Base-by-base conservation (phyloP, 2,888 invertebrate genomes). In the Augiades crinisus region DNA sequence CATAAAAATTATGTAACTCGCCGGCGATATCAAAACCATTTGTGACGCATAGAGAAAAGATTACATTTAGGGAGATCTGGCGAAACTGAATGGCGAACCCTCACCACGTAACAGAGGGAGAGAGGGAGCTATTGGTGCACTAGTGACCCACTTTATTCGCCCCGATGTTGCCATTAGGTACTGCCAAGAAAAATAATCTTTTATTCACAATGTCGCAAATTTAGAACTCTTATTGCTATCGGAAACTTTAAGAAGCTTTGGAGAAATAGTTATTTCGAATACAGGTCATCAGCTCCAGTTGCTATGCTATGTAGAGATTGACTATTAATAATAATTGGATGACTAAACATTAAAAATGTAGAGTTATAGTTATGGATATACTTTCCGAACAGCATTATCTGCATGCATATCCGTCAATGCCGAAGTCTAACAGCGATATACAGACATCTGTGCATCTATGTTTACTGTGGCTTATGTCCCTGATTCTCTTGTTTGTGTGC, bases 71-170 rank as follows among this genome's bases (percentile, higher is more conserved):
- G 41, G 17, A 19, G 22, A 34, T 22, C 13, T 47, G 41, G 41
- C 36, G 16, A 54, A 51, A 53, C 45, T 59, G 57, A 54, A 59
- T 59, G 57, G 56, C 56, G 56, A 59, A 61, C 53, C 57, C 60
- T 56, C 58, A 55, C 57, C 51, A 45, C 56, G 43, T 47, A 33
- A 53, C 37, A 31, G 12, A n/a, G 57, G 54, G 59, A n/a, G 57
- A 54, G 59, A 56, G 65, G 60, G 45, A 46, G 36, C 56, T 60
- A 12, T 65, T 68, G 63, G 70, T 86, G 87, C 86, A 86, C 81
- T 75, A 80, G 69, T 88, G 85, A 86, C 87, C 87, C 68, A 87
- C 63, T 81, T 87, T 70, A 70, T 63, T n/a, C 67, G 67, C 19
- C 14, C 12, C 31, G 16, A 22, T 33, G n/a, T n/a, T n/a, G n/a